Conservation (phyloP, 2,797 vertebrate species). For the Phalloptychus januarius region DNA sequence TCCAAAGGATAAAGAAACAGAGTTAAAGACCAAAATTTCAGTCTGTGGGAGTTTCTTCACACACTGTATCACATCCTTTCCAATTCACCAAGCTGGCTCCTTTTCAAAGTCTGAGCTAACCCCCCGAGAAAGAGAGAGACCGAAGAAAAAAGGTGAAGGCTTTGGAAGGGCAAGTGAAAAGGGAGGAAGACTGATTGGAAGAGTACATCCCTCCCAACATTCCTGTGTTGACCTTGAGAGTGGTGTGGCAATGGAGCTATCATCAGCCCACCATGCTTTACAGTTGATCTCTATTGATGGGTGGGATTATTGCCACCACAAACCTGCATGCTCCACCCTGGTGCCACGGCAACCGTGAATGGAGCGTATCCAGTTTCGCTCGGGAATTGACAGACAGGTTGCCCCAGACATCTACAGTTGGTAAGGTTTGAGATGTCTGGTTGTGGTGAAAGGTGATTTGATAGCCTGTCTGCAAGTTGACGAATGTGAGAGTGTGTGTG, state of each 20-base stretch:
- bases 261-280: constrained; percentile 67
- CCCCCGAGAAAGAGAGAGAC: constrained; percentile 22
- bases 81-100: constrained; percentile 70
- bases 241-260: constrained; percentile 60
- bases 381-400: constrained; percentile 51
- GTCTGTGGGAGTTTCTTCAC: constrained; percentile 68
- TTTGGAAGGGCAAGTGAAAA: constrained; percentile 51
- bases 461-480: constrained; percentile 54
- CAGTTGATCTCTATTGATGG: constrained; percentile 38
- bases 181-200: constrained; percentile 68
- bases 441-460: constrained; percentile 60
- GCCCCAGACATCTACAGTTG: constrained; percentile 68
- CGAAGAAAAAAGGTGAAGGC: constrained; percentile 53
- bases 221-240: constrained; percentile 71
- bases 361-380: constrained; percentile 53
- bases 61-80: constrained; percentile 67
- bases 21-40: constrained; percentile 44
- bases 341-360: constrained; percentile 41
- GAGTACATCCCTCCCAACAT: constrained; percentile 71
- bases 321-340: constrained; percentile 57
- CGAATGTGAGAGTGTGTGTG: constrained; percentile 18
- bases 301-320: constrained; percentile 38
- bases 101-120: constrained; percentile 63
- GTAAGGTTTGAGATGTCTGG: constrained; percentile 66
- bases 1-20: constrained; percentile 8